These are phyloP conservation scores for Mesitornis unicolor DNA, from an alignment of 2,113 vertebrate genomes.

Conservation along the genomic window DNA sequence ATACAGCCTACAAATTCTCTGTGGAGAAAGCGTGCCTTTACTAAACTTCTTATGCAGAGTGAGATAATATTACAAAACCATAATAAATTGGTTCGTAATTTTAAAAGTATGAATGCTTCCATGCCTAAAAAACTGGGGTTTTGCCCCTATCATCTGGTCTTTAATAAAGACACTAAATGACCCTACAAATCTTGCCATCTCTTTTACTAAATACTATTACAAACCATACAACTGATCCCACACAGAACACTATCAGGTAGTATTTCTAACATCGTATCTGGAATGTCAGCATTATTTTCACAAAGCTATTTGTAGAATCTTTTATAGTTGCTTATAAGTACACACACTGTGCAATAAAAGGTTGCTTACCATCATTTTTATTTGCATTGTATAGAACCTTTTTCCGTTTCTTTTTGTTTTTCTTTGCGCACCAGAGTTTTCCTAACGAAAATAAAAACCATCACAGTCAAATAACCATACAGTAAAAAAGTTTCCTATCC, in stretches of 20 bases:
- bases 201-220: not conserved
- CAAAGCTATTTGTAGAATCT: not conserved
- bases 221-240: not conserved
- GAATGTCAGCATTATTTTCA: not conserved
- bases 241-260: not conserved
- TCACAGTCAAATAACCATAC: not conserved
- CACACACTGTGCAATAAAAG: not conserved
- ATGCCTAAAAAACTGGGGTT: not conserved
- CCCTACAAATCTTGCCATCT: not conserved
- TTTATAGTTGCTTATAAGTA: not conserved
- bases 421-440: constrained; percentile 92
- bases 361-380: constrained; percentile 84
- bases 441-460: constrained; percentile 73
- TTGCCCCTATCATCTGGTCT: not conserved
- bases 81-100: not conserved
- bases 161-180: not conserved
- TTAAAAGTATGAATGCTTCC: not conserved
- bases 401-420: constrained; percentile 91
- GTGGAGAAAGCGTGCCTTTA: not conserved
- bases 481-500: not conserved
- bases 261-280: not conserved
- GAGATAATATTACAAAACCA: not conserved
- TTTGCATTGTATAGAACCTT: constrained; percentile 83
- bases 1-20: not conserved
- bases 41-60: not conserved